Conservation (phyloP, 2,797 vertebrate genomes). For the Oreortyx pictus region DNA sequence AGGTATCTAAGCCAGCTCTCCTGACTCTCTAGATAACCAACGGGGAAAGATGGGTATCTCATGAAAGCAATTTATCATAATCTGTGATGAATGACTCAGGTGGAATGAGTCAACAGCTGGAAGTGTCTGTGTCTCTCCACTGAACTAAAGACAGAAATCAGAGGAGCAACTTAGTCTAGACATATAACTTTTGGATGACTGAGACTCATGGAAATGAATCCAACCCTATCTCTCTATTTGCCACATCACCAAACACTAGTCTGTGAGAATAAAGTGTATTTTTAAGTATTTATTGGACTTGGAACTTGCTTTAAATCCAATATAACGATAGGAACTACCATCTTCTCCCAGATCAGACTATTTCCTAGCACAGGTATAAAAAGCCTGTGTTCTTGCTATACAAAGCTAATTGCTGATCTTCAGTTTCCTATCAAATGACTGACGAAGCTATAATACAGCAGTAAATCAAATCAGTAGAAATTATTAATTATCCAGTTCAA, state of each 20-base stretch:
- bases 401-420: not conserved
- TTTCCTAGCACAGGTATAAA: not conserved
- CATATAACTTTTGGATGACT: not conserved
- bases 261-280: not conserved
- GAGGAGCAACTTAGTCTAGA: not conserved
- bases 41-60: not conserved
- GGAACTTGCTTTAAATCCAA: not conserved
- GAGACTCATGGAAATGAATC: not conserved
- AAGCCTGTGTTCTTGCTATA: not conserved
- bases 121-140: slow-evolving; percentile 23
- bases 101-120: not conserved
- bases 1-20: not conserved
- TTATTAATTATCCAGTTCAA: not conserved
- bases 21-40: not conserved
- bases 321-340: not conserved
- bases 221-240: not conserved
- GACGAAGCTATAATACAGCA: not conserved
- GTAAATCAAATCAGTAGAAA: not conserved
- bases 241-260: not conserved
- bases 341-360: not conserved
- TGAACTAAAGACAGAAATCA: slow-evolving; percentile 17
- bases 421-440: not conserved
- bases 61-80: slow-evolving; percentile 27
- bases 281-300: not conserved
- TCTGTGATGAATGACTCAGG: not conserved